Evolutionary conservation across 2,888 invertebrate genomes (phyloP).

Genomic region (Melinaea menophilus): DNA sequence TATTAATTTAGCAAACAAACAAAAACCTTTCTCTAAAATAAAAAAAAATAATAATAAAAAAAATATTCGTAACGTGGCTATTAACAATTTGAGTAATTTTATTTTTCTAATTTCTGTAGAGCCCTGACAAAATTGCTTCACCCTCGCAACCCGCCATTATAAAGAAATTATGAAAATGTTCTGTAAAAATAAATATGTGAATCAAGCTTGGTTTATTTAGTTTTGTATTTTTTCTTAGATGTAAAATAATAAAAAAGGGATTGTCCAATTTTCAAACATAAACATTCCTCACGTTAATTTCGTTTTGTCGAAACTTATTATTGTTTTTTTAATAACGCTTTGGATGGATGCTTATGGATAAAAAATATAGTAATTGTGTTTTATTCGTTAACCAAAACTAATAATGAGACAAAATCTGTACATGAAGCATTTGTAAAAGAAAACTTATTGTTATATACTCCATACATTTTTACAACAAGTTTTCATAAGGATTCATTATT

Average conservation of each 20-base stretch:
- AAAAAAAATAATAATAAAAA: conserved; percentile 59
- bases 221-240: conserved; percentile 15
- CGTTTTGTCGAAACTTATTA: too few relatives aligned
- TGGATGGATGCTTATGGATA: too few relatives aligned
- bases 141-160: conserved; percentile 65
- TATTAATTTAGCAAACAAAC: not conserved
- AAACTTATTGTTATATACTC: too few relatives aligned
- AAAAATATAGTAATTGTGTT: too few relatives aligned
- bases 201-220: conserved; percentile 25
- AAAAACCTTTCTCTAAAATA: conserved; percentile 5
- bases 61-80: conserved; percentile 65
- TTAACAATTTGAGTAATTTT: conserved; percentile 75
- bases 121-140: conserved; percentile 65
- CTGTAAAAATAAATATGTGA: conserved; percentile 37
- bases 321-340: too few relatives aligned
- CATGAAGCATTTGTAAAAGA: too few relatives aligned
- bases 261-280: not conserved
- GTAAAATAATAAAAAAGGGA: conserved; percentile 1
- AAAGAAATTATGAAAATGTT: conserved; percentile 64
- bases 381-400: too few relatives aligned
- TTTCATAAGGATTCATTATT: too few relatives aligned
- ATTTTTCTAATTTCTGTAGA: conserved; percentile 69
- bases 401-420: too few relatives aligned
- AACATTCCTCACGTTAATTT: not conserved
- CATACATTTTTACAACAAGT: too few relatives aligned